Percentiles rank a stretch among this genome's conserved stretches.
phyloP scores from a whole-genome alignment of 2,113 vertebrate genomes.

The Cranoglanis bouderius region DNA sequence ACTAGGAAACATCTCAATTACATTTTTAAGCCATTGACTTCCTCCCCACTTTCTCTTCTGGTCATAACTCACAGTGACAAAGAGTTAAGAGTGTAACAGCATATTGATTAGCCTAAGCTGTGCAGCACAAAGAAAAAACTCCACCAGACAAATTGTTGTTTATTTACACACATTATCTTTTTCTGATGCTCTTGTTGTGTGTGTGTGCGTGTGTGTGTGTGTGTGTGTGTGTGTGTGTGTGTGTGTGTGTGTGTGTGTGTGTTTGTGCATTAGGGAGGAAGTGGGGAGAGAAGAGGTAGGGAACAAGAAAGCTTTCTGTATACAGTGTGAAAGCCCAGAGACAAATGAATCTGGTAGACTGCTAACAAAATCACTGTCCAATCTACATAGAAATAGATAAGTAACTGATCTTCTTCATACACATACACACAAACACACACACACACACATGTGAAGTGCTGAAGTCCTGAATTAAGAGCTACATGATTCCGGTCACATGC shows the following conservation, averaged over 20 bases:
- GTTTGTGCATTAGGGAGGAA: neutral
- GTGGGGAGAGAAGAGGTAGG: neutral
- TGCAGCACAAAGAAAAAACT: constrained; percentile 39
- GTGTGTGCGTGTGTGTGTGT: constrained; percentile 18
- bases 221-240: neutral
- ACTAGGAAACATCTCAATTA: constrained; percentile 51
- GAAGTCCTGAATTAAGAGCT: neutral
- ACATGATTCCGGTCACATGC: neutral
- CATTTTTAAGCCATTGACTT: constrained; percentile 58
- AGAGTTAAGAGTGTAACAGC: constrained; percentile 71
- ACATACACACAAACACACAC: constrained; percentile 27
- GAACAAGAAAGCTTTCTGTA: constrained; percentile 26
- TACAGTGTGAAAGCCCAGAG: constrained; percentile 33
- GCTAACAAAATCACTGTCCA: constrained; percentile 37
- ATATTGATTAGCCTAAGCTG: constrained; percentile 66
- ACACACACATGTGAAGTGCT: neutral
- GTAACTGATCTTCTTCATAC: neutral
- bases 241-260: constrained; percentile 1
- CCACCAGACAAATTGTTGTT: constrained; percentile 52
- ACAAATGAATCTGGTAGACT: constrained; percentile 18
- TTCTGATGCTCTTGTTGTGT: constrained; percentile 23
- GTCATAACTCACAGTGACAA: constrained; percentile 57
- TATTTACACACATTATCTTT: constrained; percentile 58
- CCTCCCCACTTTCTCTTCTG: constrained; percentile 29
- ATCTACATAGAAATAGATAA: constrained; percentile 40